Base-by-base conservation (phyloP, 2,113 vertebrate species). In the Pampusana beccarii region DNA sequence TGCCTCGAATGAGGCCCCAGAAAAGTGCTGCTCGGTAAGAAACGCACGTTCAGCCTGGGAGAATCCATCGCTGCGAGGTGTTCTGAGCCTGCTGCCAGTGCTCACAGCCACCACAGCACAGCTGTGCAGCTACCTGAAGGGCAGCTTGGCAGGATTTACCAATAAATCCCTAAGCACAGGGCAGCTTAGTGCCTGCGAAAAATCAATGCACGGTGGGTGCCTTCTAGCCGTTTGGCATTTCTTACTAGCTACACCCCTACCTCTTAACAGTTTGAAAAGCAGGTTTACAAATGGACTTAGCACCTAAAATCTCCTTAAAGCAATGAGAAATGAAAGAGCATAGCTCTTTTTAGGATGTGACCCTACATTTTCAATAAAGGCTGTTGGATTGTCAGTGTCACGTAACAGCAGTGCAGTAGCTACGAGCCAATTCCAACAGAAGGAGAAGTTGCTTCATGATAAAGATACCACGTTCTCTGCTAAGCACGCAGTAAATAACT, bases 401-500 rank as follows among this genome's bases (percentile, higher is more conserved):
- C 23, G 15, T 23, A 71, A 50, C 16, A 84, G 53, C 60, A 70
- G n/a, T 28, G n/a, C 62, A 57, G 53, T 15, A 56, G 64, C 75
- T 92, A 5, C 50, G 56, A 75, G 33, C 21, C 24, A n/a, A 74
- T 58, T 88, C 74, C 56, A 72, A 36, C 29, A 66, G 60, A n/a
- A 92, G 61, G 70, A 93, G 60, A 33, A 77, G 54, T 20, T 62
- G 44, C 56, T 69, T 48, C n/a, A 13, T 24, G 31, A 50, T 21
- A 90, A 73, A 75, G 14, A 51, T 61, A 31, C 29, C 2, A 1
- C 5, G 13, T 19, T 86, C 85, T 82, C 73, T 82, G 62, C 46
- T 84, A 92, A 62, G 17, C n/a, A 34, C 38, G 33, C n/a, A 82
- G 53, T 84, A 96, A 95, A 84, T 48, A 95, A 90, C 67, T 80